Base-by-base conservation (phyloP, 2,797 vertebrate genomes). In the Rousettus madagascariensis region DNA sequence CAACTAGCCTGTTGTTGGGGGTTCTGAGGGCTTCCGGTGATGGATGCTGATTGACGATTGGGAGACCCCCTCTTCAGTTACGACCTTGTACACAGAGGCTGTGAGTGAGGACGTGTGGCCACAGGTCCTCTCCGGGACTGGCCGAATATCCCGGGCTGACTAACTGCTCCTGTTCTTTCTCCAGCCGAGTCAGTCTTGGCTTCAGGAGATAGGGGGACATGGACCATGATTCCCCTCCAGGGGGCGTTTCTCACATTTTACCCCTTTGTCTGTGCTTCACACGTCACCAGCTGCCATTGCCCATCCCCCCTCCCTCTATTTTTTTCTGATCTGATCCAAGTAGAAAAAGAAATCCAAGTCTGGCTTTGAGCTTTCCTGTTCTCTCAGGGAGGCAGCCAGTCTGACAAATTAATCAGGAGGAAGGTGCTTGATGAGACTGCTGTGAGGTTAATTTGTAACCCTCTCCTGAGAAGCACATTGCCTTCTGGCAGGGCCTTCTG, bases 341-440 rank as follows among this genome's bases (percentile, higher is more conserved):
- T 28, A 43, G 61, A 24, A 79, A 75, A 80, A 84, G 79, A 36
- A 71, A 16, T 33, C 8, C 6, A 16, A 33, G 38, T 36, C 55
- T 95, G 24, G 4, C 61, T 53, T 57, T 77, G 78, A 92, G 55
- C n/a, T 51, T 68, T 74, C 8, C 51, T 11, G 19, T 74, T 78
- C 63, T 90, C 72, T 41, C 46, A 63, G 92, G 75, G 90, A 88
- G 26, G 26, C 78, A 79, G 51, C 30, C 66, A n/a, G 24, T 36
- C 63, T 90, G 87, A 85, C 33, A 71, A 78, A 46, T 75, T 92
- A 59, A 94, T 95, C 78, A 38, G 75, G 79, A 83, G 41, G 65
- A 86, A 80, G 85, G 71, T 69, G 49, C 74, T 71, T 46, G 93
- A 75, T 91, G 94, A 91, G 69, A 65, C 86, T 30, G 71, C 85